Evolutionary conservation across 2,113 vertebrate genomes (phyloP).

Genomic region (Cranoglanis bouderius): DNA sequence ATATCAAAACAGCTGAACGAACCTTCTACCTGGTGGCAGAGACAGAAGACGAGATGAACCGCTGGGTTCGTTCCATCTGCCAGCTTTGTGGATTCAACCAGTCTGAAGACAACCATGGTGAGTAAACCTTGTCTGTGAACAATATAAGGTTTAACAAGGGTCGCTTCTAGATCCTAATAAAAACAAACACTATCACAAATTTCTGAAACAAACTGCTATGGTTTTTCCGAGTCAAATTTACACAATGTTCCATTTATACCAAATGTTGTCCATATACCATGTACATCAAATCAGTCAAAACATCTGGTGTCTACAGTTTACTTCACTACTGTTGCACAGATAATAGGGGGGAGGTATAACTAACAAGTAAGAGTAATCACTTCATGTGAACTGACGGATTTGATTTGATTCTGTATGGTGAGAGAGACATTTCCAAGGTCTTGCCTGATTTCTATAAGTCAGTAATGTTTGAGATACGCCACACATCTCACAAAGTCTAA

Average conservation of each 20-base stretch:
- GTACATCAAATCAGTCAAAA: neutral
- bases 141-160: neutral
- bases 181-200: no score
- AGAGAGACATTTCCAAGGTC: neutral
- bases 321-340: neutral
- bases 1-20: slow-evolving; percentile 95
- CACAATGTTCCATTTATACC: neutral
- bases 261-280: neutral
- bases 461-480: neutral
- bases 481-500: neutral
- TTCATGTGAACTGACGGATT: neutral
- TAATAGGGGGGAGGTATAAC: neutral
- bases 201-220: neutral
- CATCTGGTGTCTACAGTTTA: neutral
- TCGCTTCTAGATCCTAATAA: neutral
- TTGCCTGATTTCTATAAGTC: neutral
- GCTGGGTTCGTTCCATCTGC: slow-evolving; percentile 97
- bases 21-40: slow-evolving; percentile 98
- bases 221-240: neutral
- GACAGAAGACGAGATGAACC: slow-evolving; percentile 98
- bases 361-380: neutral
- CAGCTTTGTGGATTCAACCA: slow-evolving; percentile 99
- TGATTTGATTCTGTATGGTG: neutral
- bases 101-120: slow-evolving; percentile 91
- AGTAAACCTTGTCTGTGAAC: neutral